A percentile compares a stretch with the other conserved stretches of the same genome.
Evolutionary conservation across 1,140 invertebrate genomes (phyloP).

Genomic region (Copidosoma floridanum): DNA sequence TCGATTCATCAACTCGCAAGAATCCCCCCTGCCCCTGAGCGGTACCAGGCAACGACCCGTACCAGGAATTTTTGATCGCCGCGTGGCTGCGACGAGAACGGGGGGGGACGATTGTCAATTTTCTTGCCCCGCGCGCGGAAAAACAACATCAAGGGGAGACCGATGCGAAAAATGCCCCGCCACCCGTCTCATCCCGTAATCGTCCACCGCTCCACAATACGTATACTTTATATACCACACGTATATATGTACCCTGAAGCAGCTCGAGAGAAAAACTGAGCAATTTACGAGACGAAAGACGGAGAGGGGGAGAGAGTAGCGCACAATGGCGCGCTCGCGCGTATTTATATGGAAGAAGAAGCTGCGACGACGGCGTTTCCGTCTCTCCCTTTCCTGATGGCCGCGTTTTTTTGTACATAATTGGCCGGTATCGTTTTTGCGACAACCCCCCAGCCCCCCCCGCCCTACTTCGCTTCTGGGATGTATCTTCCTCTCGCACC

Average conservation of each 20-base stretch:
- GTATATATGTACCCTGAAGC: too few species aligned
- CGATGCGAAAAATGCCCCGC: not conserved
- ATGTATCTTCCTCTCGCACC: slow-evolving; percentile 7
- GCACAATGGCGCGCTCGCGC: not conserved
- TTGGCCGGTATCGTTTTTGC: slow-evolving; percentile 47
- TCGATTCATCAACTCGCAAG: too few species aligned
- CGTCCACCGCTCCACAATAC: not conserved
- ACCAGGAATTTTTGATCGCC: slow-evolving; percentile 16
- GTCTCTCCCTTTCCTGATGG: too few species aligned
- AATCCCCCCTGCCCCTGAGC: too few species aligned
- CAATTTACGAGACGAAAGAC: slow-evolving; percentile 7
- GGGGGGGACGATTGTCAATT: slow-evolving; percentile 12
- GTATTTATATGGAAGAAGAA: too few species aligned
- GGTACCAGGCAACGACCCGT: too few species aligned
- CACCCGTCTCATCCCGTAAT: slow-evolving; percentile 7
- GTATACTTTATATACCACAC: too few species aligned
- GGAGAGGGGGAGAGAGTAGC: slow-evolving; percentile 5
- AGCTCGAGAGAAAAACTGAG: too few species aligned
- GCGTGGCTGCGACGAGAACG: not conserved
- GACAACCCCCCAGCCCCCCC: too few species aligned
- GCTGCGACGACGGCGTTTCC: slow-evolving; percentile 27
- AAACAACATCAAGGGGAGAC: slow-evolving; percentile 18
- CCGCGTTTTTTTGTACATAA: slow-evolving; percentile 53
- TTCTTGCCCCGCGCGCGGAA: slow-evolving; percentile 10
- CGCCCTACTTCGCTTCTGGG: not conserved